Base-by-base conservation (phyloP, 37 sponge, comb jelly and placozoan genomes). In the Petrosia ficiformis region DNA sequence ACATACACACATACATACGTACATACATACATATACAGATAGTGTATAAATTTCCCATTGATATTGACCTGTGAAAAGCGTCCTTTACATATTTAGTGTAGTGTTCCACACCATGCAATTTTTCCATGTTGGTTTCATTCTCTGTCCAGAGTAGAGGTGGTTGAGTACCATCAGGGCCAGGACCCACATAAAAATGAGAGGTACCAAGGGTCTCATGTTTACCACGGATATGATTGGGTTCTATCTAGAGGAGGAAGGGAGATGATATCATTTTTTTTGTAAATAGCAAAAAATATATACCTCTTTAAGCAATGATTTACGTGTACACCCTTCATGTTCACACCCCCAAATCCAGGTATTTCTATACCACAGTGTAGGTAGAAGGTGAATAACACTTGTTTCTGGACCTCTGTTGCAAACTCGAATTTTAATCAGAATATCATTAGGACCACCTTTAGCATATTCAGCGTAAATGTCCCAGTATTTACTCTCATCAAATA, bases 341-440 rank as follows among this genome's bases (percentile, higher is more conserved):
- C 94, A 96, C 30, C 96, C 96, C 97, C 97, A 96, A 60, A 93
- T 86, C 97, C 97, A 96, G 44, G 94, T 93, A 60, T 96, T 96
- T 11, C 97, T 78, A 71, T 93, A 96, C 97, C 97, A 96, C 30
- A 96, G 89, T 11, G 95, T 93, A 4, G 97, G 97, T 26, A 96
- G 86, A n/a, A 96, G 76, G 56, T 93, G 94, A 48, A 96, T 66
- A 4, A 68, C 40, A 31, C 87, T 82, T 59, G 83, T 63, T 43
- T 83, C 83, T 2, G 77, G 57, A 6, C 88, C 89, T 8, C 97
- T 88, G 70, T 96, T 96, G 32, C 61, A 59, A 48, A 87, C 95
- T 1, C 76, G 87, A 30, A 96, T 78, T 26, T 78, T 73, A 21
- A 96, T 81, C 16, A 93, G 82, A 39, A 93, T 80, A 52, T 90